Conservation (phyloP, 2,888 invertebrate species). For the Drosophila kambysellisi region DNA sequence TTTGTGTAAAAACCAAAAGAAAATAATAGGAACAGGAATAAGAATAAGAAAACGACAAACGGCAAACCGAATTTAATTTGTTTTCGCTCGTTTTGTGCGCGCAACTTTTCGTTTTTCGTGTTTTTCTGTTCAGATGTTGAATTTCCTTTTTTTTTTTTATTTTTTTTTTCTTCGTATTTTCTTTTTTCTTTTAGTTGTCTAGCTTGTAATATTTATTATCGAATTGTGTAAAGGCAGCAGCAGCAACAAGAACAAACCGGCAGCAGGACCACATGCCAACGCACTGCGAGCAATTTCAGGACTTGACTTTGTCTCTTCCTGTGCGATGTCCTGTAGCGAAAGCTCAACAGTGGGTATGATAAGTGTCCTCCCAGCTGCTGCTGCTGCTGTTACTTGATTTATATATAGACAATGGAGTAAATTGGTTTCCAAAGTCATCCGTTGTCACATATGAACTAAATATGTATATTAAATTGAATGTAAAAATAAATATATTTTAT, state of each 20-base stretch:
- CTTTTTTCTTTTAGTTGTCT: conserved; percentile 55
- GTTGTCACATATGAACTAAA: neutral
- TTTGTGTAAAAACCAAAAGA: conserved; percentile 41
- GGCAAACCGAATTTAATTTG: conserved; percentile 78
- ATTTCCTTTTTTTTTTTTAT: conserved; percentile 15
- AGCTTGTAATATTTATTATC: conserved; percentile 80
- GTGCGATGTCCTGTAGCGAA: conserved; percentile 31
- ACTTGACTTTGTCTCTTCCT: conserved; percentile 46
- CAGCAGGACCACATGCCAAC: conserved; percentile 58
- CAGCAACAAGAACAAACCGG: conserved; percentile 20
- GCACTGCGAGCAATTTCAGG: conserved; percentile 68
- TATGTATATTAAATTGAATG: neutral
- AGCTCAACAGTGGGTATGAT: neutral
- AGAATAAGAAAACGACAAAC: conserved; percentile 61
- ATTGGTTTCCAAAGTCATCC: neutral
- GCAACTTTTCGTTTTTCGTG: conserved; percentile 62
- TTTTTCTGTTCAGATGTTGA: conserved; percentile 26
- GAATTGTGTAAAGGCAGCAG: conserved; percentile 66
- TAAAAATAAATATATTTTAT: neutral
- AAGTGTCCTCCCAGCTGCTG: neutral
- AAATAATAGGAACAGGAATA: conserved; percentile 39
- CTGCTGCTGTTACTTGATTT: neutral
- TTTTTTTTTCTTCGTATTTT: conserved; percentile 13
- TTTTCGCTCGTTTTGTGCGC: conserved; percentile 75
- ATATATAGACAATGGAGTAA: neutral